Base-by-base conservation (phyloP, 2,888 invertebrate genomes). In the Leptinotarsa peninsularis region DNA sequence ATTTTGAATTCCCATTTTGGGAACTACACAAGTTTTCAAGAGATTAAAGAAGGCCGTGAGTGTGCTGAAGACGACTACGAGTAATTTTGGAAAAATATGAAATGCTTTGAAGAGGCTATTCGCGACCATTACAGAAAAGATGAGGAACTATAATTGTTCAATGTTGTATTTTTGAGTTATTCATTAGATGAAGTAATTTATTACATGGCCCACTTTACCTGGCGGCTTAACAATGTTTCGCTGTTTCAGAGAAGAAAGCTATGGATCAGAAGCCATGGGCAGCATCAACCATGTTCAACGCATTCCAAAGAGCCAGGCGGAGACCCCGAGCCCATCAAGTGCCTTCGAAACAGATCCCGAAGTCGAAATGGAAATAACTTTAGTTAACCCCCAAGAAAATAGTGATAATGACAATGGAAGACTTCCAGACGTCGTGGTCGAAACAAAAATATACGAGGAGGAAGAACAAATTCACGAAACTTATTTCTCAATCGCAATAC, bases 401-500 rank as follows among this genome's bases (percentile, higher is more conserved):
- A 85, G 81, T 72, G 87, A 87, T 70, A 86, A 86, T 79, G 90
- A 90, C 67, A 89, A 89, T 82, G 89, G 89, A 73, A 88, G 89
- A 78, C 85, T 91, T 70, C 91, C 91, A 67, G 91, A 91, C 81
- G 89, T 91, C 77, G 90, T 89, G 72, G 90, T 90, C 82, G 90
- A 90, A 78, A 89, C 89, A 80, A 87, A 89, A 76, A 88, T 87
- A 78, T 88, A 85, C 14, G 86, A 85, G 75, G 86, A 85, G 67
- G 86, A 86, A 21, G 87, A 86, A 56, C 89, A 90, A 79, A 87
- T 86, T 50, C 84, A 89, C 76, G 93, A 93, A 85, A 91, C 91
- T 15, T 91, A 91, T 85, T 88, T 91, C 78, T 90, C 91, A 50
- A 91, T 92, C 80, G 90, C 91, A 49, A 89, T 92, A 79, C 93